These are phyloP conservation scores for Agrochola circellaris DNA, from an alignment of 2,888 invertebrate genomes.

Conservation along the genomic window DNA sequence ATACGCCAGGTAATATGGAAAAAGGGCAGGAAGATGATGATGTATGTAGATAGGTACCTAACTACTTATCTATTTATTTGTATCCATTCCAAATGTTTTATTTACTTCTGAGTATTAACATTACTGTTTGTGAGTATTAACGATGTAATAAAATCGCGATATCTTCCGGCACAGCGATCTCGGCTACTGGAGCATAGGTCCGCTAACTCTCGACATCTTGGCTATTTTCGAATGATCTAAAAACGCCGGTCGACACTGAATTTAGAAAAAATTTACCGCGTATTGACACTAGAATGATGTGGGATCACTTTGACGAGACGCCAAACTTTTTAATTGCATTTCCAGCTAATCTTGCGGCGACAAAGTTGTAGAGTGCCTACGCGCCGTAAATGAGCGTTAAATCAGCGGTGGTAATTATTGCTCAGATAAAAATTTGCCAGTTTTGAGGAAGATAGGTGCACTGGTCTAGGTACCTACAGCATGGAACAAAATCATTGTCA, in stretches of 20 bases:
- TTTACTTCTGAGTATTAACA: slow-evolving; percentile 59
- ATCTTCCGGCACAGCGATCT: slow-evolving; percentile 66
- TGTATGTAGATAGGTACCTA: background rate
- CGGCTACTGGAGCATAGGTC: slow-evolving; percentile 71
- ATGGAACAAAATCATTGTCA: background rate
- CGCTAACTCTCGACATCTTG: slow-evolving; percentile 67
- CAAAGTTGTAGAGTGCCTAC: slow-evolving; percentile 52
- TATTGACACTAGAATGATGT: slow-evolving; percentile 64
- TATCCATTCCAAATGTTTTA: slow-evolving; percentile 58
- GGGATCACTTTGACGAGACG: slow-evolving; percentile 63
- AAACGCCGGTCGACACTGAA: slow-evolving; percentile 69
- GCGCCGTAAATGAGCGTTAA: slow-evolving; percentile 33
- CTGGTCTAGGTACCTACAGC: background rate
- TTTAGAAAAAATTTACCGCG: slow-evolving; percentile 66
- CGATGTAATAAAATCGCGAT: slow-evolving; percentile 69
- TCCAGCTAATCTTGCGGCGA: slow-evolving; percentile 59
- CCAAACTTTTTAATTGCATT: slow-evolving; percentile 69
- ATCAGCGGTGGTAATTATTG: slow-evolving; percentile 43
- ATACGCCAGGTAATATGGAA: too few species aligned
- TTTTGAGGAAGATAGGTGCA: slow-evolving; percentile 10
- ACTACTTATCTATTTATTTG: slow-evolving; percentile 21
- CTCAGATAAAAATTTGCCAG: slow-evolving; percentile 10
- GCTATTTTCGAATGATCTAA: slow-evolving; percentile 73
- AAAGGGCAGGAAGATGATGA: too few species aligned
- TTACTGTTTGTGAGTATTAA: slow-evolving; percentile 58